A percentile compares a stretch with the other conserved stretches of the same genome.
These are phyloP conservation scores for Zootoca vivipara DNA, from an alignment of 2,113 vertebrate species.

Conservation along the genomic window DNA sequence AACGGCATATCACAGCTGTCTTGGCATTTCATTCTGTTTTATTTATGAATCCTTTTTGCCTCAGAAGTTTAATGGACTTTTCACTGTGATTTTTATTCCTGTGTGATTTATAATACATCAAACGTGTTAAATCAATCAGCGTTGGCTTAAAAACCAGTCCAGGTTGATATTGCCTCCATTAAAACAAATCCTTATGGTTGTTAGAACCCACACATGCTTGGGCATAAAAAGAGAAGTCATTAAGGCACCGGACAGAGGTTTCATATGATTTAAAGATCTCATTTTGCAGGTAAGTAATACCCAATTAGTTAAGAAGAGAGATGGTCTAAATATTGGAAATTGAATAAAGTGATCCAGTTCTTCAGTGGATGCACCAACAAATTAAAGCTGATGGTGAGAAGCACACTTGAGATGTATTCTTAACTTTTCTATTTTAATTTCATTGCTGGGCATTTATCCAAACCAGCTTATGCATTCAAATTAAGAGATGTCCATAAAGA, in stretches of 20 bases:
- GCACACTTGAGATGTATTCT: neutral
- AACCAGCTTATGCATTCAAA: neutral
- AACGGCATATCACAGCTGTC: conserved; percentile 53
- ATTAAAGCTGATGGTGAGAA: neutral
- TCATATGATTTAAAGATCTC: conserved; percentile 60
- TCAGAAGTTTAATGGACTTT: conserved; percentile 71
- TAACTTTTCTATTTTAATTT: neutral
- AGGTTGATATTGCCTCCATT: conserved; percentile 61
- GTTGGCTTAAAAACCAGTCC: conserved; percentile 68
- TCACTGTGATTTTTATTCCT: conserved; percentile 69
- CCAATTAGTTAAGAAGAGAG: conserved; percentile 16
- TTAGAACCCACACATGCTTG: conserved; percentile 38
- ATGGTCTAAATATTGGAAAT: conserved; percentile 34
- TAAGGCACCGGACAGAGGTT: conserved; percentile 49
- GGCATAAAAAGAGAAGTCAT: conserved; percentile 38
- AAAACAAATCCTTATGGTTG: conserved; percentile 67
- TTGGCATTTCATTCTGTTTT: conserved; percentile 43
- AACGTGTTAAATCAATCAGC: conserved; percentile 69
- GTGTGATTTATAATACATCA: conserved; percentile 75
- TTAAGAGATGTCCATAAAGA: neutral
- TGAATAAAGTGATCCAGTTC: neutral
- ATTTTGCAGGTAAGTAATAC: conserved; percentile 57
- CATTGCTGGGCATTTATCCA: neutral
- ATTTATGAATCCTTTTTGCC: conserved; percentile 65
- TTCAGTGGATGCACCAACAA: neutral